Base-by-base conservation (phyloP, 2,113 vertebrate species). In the Catagonus wagneri region DNA sequence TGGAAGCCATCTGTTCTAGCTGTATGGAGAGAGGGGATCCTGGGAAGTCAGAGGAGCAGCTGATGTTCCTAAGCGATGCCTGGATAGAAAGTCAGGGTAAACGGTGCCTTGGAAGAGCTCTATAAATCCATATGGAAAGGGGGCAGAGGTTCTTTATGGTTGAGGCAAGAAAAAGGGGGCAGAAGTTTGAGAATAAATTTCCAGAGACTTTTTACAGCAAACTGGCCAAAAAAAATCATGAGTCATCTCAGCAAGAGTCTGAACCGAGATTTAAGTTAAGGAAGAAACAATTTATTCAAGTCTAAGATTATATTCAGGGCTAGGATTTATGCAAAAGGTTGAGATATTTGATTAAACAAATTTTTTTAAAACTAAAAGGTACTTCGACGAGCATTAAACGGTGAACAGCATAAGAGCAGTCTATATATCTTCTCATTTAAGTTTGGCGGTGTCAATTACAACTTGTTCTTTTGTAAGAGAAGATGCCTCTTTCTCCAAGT, bases 131-230 rank as follows among this genome's bases (percentile, higher is more conserved):
- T 23, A 72, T 12, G 17, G 10, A 76, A 58, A 76, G 14, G 2
- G 7, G 52, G 36, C 13, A 92, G 32, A 61, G 9, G 52, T 4
- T 95, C 7, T 76, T 68, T 63, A 86, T 76, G 75, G 32, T n/a
- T 71, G 68, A 91, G 19, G 27, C 13, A 22, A 79, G 83, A 44
- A 36, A 27, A 54, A 25, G n/a, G 10, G 69, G 66, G 2, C 61
- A 61, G n/a, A 56, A 90, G 32, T 10, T 68, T 83, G 52, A 94
- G 71, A 85, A 94, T 72, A 90, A 87, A 93, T 93, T 90, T 78
- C 36, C 34, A 93, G 61, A 96, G 63, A 71, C n/a, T 96, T 93
- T 65, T 74, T 75, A 93, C 63, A 94, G 60, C 19, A 89, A 83
- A 88, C 23, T 32, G 15, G 50, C 36, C 1, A 56, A 32, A 89